These are phyloP conservation scores for Dromius quadrimaculatus DNA, from an alignment of 2,888 invertebrate species.

Conservation along the genomic window DNA sequence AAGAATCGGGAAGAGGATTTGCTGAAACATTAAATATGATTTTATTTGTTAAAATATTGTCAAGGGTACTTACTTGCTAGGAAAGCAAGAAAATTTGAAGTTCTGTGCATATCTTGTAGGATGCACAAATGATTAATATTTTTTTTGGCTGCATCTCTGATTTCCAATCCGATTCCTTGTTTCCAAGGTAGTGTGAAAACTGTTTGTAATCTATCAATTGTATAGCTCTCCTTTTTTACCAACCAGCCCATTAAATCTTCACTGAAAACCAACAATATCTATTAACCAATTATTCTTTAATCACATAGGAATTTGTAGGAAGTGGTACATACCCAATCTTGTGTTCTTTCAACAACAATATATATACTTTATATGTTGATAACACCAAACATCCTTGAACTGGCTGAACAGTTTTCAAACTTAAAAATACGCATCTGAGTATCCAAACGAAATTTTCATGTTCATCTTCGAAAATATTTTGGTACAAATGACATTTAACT, in stretches of 20 bases:
- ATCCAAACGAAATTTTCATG: conserved; percentile 70
- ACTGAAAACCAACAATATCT: conserved; percentile 60
- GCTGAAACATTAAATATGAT: conserved; percentile 58
- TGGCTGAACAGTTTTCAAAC: conserved; percentile 62
- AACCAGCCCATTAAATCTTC: conserved; percentile 71
- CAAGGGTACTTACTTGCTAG: conserved; percentile 66
- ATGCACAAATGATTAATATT: conserved; percentile 63
- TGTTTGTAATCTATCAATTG: conserved; percentile 66
- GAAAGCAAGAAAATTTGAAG: conserved; percentile 68
- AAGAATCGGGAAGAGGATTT: conserved; percentile 65
- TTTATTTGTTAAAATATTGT: too few relatives aligned
- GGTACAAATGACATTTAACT: conserved; percentile 71
- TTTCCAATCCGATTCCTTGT: conserved; percentile 67
- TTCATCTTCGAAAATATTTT: conserved; percentile 69
- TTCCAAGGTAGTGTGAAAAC: conserved; percentile 71
- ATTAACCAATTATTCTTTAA: too few relatives aligned
- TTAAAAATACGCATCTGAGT: conserved; percentile 67
- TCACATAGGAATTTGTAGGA: conserved; percentile 13
- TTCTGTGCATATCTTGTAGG: conserved; percentile 69
- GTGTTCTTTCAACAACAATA: conserved; percentile 68
- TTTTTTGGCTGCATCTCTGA: conserved; percentile 65
- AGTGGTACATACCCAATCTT: conserved; percentile 58
- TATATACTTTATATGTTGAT: conserved; percentile 69
- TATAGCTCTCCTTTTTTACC: conserved; percentile 66
- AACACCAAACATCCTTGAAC: conserved; percentile 68